A percentile compares a stretch with the other conserved stretches of the same genome.
These are phyloP conservation scores for Phrynocephalus versicolor DNA, from an alignment of 2,113 vertebrate species.

Conservation along the genomic window DNA sequence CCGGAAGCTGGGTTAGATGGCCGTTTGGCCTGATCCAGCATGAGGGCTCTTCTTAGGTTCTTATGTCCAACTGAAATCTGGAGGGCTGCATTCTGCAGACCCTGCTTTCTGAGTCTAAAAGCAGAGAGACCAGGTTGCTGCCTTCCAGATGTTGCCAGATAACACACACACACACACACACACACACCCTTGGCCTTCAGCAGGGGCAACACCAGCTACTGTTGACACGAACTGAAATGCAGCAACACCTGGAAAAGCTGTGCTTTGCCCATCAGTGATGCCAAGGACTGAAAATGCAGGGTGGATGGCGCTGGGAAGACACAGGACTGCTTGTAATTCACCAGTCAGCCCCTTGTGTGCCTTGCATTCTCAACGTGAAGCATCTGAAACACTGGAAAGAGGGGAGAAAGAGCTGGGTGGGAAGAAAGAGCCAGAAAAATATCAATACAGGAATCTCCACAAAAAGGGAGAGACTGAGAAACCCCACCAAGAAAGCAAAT, in stretches of 20 bases:
- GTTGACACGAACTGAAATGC: neutral
- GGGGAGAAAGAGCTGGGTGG: neutral
- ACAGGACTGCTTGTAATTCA: neutral
- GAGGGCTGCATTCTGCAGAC: too few species aligned
- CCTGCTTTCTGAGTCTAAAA: too few species aligned
- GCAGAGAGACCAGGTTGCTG: too few species aligned
- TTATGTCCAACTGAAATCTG: too few species aligned
- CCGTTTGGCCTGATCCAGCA: too few species aligned
- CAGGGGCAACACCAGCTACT: neutral
- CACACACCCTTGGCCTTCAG: too few species aligned
- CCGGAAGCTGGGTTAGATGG: too few species aligned
- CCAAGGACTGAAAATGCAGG: neutral
- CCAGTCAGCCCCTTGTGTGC: neutral
- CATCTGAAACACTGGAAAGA: neutral
- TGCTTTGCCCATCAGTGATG: neutral
- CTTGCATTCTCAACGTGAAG: constrained; percentile 11
- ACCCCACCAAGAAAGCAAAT: neutral
- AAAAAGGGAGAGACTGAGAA: neutral
- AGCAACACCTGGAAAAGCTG: too few species aligned
- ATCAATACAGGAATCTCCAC: neutral
- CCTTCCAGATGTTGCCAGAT: too few species aligned
- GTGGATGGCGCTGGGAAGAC: neutral
- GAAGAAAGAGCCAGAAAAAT: neutral
- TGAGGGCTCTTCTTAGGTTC: too few species aligned
- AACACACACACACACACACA: too few species aligned